Conservation (phyloP, 1,140 invertebrate species). For the Hycleus phaleratus region DNA sequence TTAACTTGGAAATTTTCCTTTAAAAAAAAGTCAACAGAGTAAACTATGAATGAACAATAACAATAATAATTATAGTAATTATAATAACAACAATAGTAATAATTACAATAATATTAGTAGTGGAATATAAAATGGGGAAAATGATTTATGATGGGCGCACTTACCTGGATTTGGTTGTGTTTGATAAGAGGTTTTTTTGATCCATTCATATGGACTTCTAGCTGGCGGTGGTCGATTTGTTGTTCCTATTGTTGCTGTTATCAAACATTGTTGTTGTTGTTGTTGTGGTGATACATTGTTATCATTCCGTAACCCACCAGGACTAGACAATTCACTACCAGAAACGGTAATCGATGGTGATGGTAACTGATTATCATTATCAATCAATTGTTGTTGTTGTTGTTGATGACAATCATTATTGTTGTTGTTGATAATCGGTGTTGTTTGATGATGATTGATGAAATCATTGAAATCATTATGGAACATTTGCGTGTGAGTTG, state of each 20-base stretch:
- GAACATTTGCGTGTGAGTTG: constrained; percentile 20
- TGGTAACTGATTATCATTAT: constrained; percentile 38
- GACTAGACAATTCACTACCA: constrained; percentile 59
- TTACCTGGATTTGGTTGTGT: constrained; percentile 73
- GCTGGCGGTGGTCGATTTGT: constrained; percentile 52
- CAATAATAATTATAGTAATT: too few species aligned
- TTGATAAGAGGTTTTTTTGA: constrained; percentile 80
- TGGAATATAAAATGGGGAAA: too few species aligned
- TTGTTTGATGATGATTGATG: constrained; percentile 4
- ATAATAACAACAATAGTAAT: too few species aligned
- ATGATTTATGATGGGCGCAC: too few species aligned
- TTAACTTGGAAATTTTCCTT: too few species aligned
- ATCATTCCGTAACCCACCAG: constrained; percentile 44
- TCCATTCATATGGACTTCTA: constrained; percentile 79
- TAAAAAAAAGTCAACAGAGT: too few species aligned
- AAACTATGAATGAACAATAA: too few species aligned
- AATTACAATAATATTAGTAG: too few species aligned
- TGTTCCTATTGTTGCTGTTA: constrained; percentile 31
- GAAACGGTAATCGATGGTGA: constrained; percentile 57
- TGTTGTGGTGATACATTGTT: constrained; percentile 43
- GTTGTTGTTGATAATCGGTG: constrained; percentile 20
- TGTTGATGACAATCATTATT: constrained; percentile 10
- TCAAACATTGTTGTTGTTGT: constrained; percentile 14
- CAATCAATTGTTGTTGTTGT: constrained; percentile 4
- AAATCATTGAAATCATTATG: constrained; percentile 38